A percentile compares a stretch with the other conserved stretches of the same genome.
Conservation (phyloP, 2,113 vertebrate species). For the Leptobrachium ailaonicum region DNA sequence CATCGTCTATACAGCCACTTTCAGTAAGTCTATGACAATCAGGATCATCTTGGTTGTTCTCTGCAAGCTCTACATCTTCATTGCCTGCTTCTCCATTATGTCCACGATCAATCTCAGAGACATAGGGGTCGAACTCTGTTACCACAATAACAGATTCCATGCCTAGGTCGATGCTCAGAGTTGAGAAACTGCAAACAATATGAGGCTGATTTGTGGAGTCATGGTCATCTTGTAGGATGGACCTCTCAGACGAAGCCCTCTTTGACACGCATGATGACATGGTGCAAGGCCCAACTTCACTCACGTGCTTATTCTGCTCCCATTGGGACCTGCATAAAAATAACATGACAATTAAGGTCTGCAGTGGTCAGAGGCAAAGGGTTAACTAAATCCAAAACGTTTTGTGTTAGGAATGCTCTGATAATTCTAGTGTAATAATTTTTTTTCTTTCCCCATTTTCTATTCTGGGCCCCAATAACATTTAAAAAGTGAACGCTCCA, state of each 20-base stretch:
- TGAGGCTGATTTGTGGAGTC: constrained; percentile 64
- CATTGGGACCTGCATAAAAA: constrained; percentile 48
- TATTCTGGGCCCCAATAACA: too few relatives aligned
- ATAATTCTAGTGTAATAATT: too few relatives aligned
- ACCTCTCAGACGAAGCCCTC: constrained; percentile 66
- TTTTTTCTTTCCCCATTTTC: too few relatives aligned
- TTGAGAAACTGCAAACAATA: constrained; percentile 54
- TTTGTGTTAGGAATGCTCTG: too few relatives aligned
- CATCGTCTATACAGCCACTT: constrained; percentile 49
- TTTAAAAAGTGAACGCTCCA: too few relatives aligned
- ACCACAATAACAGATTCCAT: constrained; percentile 95
- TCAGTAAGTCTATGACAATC: constrained; percentile 68
- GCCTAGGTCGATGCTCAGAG: constrained; percentile 63
- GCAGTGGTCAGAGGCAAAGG: too few relatives aligned
- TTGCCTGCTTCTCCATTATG: constrained; percentile 55
- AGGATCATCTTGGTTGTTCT: constrained; percentile 4
- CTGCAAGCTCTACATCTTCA: constrained; percentile 61
- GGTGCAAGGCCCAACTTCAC: constrained; percentile 61
- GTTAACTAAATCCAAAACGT: too few relatives aligned
- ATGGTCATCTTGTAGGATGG: constrained; percentile 63
- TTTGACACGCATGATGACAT: constrained; percentile 80
- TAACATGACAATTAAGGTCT: too few relatives aligned
- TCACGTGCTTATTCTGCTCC: constrained; percentile 56
- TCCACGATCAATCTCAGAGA: constrained; percentile 56
- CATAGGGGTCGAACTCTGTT: constrained; percentile 79